Conservation (phyloP, 2,888 invertebrate species). For the Cephalotes varians region DNA sequence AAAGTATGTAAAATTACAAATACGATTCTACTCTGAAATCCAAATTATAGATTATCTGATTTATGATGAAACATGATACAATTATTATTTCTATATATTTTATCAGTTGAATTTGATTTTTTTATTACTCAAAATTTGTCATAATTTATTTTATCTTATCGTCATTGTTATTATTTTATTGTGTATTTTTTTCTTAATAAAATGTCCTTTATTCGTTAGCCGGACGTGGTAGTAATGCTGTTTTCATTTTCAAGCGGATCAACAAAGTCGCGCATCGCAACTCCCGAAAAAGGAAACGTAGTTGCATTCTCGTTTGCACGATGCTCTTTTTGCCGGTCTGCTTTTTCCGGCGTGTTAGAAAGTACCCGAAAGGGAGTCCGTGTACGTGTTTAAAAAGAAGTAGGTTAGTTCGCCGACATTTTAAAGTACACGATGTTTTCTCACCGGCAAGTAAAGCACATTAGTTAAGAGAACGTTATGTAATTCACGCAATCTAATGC, state of each 20-base stretch:
- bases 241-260: not conserved
- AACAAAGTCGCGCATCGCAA: not conserved
- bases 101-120: not conserved
- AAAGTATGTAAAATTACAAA: not conserved
- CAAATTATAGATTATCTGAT: not conserved
- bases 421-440: conserved; percentile 26
- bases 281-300: not conserved
- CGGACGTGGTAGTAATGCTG: not conserved
- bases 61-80: not conserved
- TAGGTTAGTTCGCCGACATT: not conserved
- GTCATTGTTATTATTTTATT: not conserved
- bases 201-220: not conserved
- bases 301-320: conserved; percentile 36
- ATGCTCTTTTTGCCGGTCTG: conserved; percentile 21
- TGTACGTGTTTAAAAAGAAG: conserved; percentile 17
- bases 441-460: conserved; percentile 12
- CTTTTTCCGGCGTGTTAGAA: conserved; percentile 15
- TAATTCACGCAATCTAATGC: not conserved
- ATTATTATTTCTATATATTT: not conserved
- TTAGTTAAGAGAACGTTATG: conserved; percentile 21
- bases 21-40: not conserved
- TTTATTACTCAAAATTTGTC: not conserved
- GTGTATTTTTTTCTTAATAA: not conserved
- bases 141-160: not conserved
- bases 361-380: conserved; percentile 25